phyloP scores from a whole-genome alignment of 30 jellyfish, hydroid and myxozoan genomes.

The Cassiopea xamachana region DNA sequence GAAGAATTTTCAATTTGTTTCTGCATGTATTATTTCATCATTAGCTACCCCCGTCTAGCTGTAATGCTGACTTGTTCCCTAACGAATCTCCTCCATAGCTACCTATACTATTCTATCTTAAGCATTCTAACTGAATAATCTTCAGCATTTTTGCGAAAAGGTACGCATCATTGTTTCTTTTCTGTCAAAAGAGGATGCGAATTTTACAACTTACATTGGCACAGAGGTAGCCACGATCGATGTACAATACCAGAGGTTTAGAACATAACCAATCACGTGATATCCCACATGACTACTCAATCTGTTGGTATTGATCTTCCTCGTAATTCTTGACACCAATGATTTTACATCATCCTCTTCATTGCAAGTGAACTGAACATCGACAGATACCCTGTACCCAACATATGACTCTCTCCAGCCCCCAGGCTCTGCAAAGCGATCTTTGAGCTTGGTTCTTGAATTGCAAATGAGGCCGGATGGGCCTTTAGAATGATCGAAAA shows the following conservation, averaged over 20 bases:
- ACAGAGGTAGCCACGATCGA: slow-evolving; percentile 2
- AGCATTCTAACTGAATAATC: too few species aligned
- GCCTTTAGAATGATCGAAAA: slow-evolving; percentile 3
- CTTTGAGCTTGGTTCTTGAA: slow-evolving; percentile 3
- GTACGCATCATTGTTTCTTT: too few species aligned
- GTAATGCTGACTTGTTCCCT: too few species aligned
- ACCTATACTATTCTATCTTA: too few species aligned
- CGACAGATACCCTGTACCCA: slow-evolving; percentile 37
- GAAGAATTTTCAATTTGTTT: too few species aligned
- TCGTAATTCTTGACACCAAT: slow-evolving; percentile 15
- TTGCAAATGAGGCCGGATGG: slow-evolving; percentile 44
- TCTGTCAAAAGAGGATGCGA: background rate
- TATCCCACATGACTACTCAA: slow-evolving; percentile 48
- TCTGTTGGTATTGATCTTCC: slow-evolving; percentile 4
- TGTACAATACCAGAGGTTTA: slow-evolving; percentile 48
- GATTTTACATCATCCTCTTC: slow-evolving; percentile 21
- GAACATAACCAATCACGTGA: slow-evolving; percentile 58
- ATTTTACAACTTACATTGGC: slow-evolving; percentile 36
- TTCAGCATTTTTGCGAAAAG: too few species aligned
- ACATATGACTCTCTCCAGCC: slow-evolving; percentile 27
- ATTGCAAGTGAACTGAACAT: slow-evolving; percentile 52
- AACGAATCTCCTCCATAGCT: too few species aligned
- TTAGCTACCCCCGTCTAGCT: too few species aligned
- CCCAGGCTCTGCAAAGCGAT: slow-evolving; percentile 57
- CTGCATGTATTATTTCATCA: too few species aligned